Evolutionary conservation across 2,113 vertebrate genomes (phyloP).

Genomic region (Aptenodytes forsteri): DNA sequence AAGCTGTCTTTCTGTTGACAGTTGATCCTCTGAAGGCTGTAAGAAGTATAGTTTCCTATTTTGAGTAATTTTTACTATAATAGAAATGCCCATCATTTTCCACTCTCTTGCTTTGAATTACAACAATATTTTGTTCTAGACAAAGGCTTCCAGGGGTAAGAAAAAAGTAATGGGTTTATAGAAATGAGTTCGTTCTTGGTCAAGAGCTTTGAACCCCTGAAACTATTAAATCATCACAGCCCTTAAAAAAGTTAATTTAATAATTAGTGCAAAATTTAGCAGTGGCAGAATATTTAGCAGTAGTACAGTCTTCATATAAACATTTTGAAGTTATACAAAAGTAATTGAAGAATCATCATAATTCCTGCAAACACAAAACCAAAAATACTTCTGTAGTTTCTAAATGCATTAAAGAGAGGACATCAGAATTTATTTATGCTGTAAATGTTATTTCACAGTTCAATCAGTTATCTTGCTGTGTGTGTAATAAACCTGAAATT

Average conservation of each 20-base stretch:
- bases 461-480: slow-evolving; percentile 65
- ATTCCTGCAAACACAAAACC: background rate
- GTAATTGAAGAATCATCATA: background rate
- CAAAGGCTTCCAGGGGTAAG: background rate
- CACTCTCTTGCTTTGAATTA: background rate
- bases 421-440: slow-evolving; percentile 62
- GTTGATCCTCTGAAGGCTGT: background rate
- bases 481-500: slow-evolving; percentile 72
- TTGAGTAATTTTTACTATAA: background rate
- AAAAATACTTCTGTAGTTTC: slow-evolving; percentile 46
- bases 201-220: background rate
- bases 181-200: background rate
- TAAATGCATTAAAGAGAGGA: slow-evolving; percentile 40
- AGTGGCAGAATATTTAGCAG: background rate
- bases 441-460: slow-evolving; percentile 70
- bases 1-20: background rate
- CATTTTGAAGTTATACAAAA: background rate
- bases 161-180: background rate
- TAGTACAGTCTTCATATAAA: background rate
- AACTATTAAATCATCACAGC: background rate
- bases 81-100: background rate
- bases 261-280: background rate
- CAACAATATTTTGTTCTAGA: background rate
- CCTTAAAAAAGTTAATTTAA: background rate
- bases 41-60: background rate